Base-by-base conservation (phyloP, 1,140 invertebrate genomes). In the Probaryconus sp. region DNA sequence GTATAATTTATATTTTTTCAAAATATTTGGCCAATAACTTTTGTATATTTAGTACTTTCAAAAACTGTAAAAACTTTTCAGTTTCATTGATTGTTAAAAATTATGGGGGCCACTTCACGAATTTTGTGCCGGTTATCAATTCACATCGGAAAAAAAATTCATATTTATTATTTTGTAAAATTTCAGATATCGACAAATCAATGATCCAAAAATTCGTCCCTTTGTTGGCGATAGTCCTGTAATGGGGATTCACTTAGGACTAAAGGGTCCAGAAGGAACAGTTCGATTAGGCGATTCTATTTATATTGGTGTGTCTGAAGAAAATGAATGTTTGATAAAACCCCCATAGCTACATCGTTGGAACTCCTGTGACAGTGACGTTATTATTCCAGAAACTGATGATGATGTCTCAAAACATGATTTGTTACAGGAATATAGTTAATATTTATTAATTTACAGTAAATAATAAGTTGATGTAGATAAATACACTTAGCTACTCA, bases 161-260 rank as follows among this genome's bases (percentile, higher is more conserved):
- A 17, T 51, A 38, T 51, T 3, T 28, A 17, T 35, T 40, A 37
- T 53, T n/a, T n/a, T n/a, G n/a, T n/a, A 50, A 18, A 40, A 17
- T 70, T 65, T 35, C 28, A 89, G 87, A 13, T 89, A 88, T 48
- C 80, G 88, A 4, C 81, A 83, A 55, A 77, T 87, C 20, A 71
- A 63, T 11, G 82, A 87, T 55, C 77, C 84, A 0, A 55, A 75
- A 18, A 13, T 85, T 4, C 72, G 81, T n/a, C 42, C 68, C 0
- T 13, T 63, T 3, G 61, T 64, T 9, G 80, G 81, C 0, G 80
- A 87, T 10, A 84, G 79, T 76, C 87, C 88, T 1, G 77, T 86
- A 0, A 82, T 89, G 82, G 88, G 88, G 3, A 80, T 88, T 31
- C 84, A 89, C 55, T 53, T 88, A 16, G 87, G 82, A 3, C n/a